Conservation (phyloP, 2,888 invertebrate genomes). For the Elaeidobius kamerunicus region DNA sequence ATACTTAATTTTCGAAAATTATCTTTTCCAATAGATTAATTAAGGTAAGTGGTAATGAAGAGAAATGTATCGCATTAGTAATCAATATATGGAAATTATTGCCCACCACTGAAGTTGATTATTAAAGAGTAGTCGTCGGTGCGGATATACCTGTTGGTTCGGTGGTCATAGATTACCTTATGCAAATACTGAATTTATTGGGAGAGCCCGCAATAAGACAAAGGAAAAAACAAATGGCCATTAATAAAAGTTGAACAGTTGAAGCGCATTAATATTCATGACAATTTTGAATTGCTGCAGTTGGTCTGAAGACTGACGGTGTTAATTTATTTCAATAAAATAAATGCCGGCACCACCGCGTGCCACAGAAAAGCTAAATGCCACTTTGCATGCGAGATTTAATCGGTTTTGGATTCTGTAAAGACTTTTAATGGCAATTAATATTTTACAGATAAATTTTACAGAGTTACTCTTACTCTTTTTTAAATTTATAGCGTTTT, state of each 20-base stretch:
- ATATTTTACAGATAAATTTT: too few relatives aligned
- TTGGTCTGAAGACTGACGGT: slow-evolving; percentile 5
- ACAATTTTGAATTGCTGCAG: slow-evolving; percentile 14
- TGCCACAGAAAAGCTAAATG: slow-evolving; percentile 18
- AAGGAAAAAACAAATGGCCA: slow-evolving; percentile 14
- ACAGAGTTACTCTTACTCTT: background rate
- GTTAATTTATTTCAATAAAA: slow-evolving; percentile 30
- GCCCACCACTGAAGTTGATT: background rate
- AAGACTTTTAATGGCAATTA: slow-evolving; percentile 7
- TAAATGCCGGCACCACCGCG: slow-evolving; percentile 16
- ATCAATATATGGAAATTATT: too few relatives aligned
- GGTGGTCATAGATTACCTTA: slow-evolving; percentile 19
- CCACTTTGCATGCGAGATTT: slow-evolving; percentile 20
- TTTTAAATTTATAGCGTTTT: too few relatives aligned
- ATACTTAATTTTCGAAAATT: too few relatives aligned
- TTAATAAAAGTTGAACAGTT: slow-evolving; percentile 25
- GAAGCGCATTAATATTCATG: slow-evolving; percentile 27
- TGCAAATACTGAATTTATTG: slow-evolving; percentile 21
- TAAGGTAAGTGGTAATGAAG: background rate
- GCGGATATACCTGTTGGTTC: slow-evolving; percentile 9
- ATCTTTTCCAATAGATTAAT: too few relatives aligned
- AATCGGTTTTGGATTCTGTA: slow-evolving; percentile 6
- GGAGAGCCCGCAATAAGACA: slow-evolving; percentile 5
- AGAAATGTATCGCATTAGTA: too few relatives aligned
- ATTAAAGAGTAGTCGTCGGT: slow-evolving; percentile 6